These are phyloP conservation scores for Uria lomvia DNA, from an alignment of 2,113 vertebrate species.

Conservation along the genomic window DNA sequence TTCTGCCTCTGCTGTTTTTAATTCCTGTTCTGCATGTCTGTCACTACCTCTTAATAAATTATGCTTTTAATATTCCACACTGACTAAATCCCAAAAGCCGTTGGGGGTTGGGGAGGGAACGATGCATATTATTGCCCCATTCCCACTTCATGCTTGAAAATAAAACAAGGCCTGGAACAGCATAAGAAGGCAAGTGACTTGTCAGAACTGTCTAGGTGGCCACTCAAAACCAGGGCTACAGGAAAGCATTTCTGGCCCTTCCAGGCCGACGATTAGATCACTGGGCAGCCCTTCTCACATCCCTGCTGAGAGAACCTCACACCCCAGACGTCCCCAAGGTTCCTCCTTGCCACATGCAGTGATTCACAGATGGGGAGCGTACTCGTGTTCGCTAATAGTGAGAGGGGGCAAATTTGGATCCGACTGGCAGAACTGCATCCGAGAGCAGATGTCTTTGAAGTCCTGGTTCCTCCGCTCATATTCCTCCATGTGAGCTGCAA, in stretches of 20 bases:
- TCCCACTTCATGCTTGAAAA: neutral
- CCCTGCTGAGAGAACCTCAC: neutral
- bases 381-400: conserved; percentile 90
- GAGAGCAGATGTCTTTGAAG: conserved; percentile 91
- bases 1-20: neutral
- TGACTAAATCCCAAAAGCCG: neutral
- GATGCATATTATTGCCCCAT: neutral
- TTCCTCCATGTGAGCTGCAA: conserved; percentile 91
- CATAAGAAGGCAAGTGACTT: fast-evolving
- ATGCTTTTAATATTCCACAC: neutral
- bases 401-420: conserved; percentile 78
- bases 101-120: neutral
- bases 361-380: conserved; percentile 1
- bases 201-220: neutral
- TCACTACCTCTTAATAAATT: neutral
- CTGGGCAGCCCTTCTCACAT: neutral
- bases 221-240: neutral
- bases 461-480: conserved; percentile 94
- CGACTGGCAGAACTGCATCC: conserved; percentile 84
- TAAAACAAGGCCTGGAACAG: neutral
- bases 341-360: neutral
- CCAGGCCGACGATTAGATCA: fast-evolving
- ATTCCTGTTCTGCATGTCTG: neutral
- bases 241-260: neutral
- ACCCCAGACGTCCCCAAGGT: neutral